Conservation (phyloP, 2,888 invertebrate genomes). For the Protodeltote pygarga region DNA sequence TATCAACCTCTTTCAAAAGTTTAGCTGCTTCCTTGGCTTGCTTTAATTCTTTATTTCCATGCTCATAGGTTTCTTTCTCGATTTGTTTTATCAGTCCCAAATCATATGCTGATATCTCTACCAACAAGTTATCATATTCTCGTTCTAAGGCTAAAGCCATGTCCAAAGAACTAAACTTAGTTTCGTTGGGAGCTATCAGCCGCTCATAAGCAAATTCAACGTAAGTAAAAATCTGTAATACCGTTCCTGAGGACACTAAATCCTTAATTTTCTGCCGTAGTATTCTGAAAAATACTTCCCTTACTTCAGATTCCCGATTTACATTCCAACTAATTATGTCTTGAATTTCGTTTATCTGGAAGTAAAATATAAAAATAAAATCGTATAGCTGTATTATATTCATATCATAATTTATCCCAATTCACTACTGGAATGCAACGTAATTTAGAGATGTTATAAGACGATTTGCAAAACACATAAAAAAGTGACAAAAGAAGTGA, state of each 20-base stretch:
- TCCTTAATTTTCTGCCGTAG: slow-evolving; percentile 80
- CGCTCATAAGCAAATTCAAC: slow-evolving; percentile 90
- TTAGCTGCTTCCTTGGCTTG: slow-evolving; percentile 73
- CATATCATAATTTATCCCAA: too few relatives aligned
- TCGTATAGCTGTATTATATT: not conserved
- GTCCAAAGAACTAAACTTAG: slow-evolving; percentile 84
- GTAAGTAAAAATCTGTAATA: slow-evolving; percentile 87
- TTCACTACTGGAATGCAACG: too few relatives aligned
- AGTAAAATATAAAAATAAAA: slow-evolving; percentile 10
- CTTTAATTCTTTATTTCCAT: slow-evolving; percentile 65
- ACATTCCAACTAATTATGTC: slow-evolving; percentile 66
- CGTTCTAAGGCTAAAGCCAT: slow-evolving; percentile 88
- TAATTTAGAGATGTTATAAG: too few relatives aligned
- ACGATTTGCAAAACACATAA: too few relatives aligned
- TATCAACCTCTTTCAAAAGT: slow-evolving; percentile 75
- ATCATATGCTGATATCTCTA: slow-evolving; percentile 75
- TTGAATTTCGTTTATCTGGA: slow-evolving; percentile 72
- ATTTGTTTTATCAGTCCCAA: slow-evolving; percentile 70
- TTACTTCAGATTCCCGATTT: slow-evolving; percentile 70
- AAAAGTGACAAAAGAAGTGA: too few relatives aligned
- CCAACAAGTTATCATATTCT: slow-evolving; percentile 76
- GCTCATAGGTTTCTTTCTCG: slow-evolving; percentile 75
- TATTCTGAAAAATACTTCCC: slow-evolving; percentile 72
- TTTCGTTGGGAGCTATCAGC: slow-evolving; percentile 88
- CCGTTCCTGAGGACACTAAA: slow-evolving; percentile 87